Conservation (phyloP, 2,113 vertebrate genomes). For the Cyrtonyx montezumae region DNA sequence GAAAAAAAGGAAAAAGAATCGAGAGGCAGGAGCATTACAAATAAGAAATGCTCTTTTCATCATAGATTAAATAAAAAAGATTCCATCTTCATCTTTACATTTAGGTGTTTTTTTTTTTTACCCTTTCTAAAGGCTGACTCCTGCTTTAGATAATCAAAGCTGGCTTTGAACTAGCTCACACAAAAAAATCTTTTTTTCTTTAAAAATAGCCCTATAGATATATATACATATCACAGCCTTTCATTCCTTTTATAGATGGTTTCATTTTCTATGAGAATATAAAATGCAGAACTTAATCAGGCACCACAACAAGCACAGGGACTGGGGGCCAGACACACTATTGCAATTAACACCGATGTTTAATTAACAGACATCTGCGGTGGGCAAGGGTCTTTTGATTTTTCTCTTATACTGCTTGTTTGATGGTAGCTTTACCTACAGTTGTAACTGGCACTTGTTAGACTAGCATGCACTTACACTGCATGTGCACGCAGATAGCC, state of each 20-base stretch:
- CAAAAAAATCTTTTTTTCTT: constrained; percentile 31
- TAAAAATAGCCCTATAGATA: constrained; percentile 51
- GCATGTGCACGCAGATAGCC: neutral
- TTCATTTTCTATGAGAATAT: constrained; percentile 53
- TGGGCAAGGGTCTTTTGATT: constrained; percentile 22
- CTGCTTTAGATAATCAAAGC: constrained; percentile 70
- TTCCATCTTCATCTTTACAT: constrained; percentile 37
- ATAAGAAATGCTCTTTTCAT: constrained; percentile 60
- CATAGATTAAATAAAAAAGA: constrained; percentile 53
- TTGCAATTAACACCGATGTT: constrained; percentile 33
- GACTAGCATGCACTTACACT: accelerated
- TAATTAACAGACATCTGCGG: constrained; percentile 50
- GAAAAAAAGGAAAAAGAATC: neutral
- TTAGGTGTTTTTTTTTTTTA: constrained; percentile 14
- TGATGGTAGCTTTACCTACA: constrained; percentile 17
- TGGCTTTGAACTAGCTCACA: constrained; percentile 50
- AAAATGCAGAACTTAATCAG: neutral
- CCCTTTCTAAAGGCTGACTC: constrained; percentile 31
- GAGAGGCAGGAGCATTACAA: neutral
- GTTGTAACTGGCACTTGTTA: neutral
- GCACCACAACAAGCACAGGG: constrained; percentile 17
- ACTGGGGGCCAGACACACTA: neutral
- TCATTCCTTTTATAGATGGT: constrained; percentile 44
- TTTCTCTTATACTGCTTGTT: constrained; percentile 31
- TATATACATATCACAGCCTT: constrained; percentile 34